Evolutionary conservation across 1,140 invertebrate genomes (phyloP).

Genomic region (Bombus polaris): DNA sequence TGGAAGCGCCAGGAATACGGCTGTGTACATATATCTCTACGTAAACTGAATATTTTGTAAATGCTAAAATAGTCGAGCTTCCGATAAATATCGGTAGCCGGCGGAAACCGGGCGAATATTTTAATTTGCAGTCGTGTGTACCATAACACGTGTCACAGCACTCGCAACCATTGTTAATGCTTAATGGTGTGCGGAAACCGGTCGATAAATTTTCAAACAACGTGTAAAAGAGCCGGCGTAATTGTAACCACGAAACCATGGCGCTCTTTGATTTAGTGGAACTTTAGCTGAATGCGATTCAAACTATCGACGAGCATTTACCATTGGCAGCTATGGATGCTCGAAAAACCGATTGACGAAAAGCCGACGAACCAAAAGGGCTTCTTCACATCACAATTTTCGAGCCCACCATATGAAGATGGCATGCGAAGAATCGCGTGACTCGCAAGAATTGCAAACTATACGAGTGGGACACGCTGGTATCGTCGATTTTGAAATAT

Average conservation of each 20-base stretch:
- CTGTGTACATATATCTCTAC: background rate
- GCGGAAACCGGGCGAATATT: background rate
- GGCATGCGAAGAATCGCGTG: background rate
- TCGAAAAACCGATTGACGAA: background rate
- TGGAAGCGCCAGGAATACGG: background rate
- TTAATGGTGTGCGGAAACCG: slow-evolving; percentile 11
- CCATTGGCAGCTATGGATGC: too few species aligned
- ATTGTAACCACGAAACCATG: slow-evolving; percentile 12
- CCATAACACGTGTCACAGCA: background rate
- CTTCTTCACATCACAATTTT: too few species aligned
- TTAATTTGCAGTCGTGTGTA: background rate
- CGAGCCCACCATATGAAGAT: too few species aligned
- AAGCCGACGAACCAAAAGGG: background rate
- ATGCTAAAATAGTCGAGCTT: background rate
- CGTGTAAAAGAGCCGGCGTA: background rate
- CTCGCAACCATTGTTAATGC: slow-evolving; percentile 13
- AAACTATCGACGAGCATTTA: background rate
- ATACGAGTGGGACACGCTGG: background rate
- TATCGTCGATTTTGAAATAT: slow-evolving; percentile 9
- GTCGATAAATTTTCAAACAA: slow-evolving; percentile 10
- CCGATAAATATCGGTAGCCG: background rate
- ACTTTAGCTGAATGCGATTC: background rate
- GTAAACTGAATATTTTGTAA: background rate
- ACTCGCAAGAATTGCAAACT: background rate
- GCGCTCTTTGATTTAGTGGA: slow-evolving; percentile 31